Percentiles rank a stretch among this genome's conserved stretches.
Evolutionary conservation across 2,113 vertebrate genomes (phyloP).

Genomic region (western clawed frog (Xenopus tropicalis)): UCB_Xtro_10.0 CM004446.2:90491001-90491500

Average conservation of each 20-base stretch:
- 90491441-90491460: conserved; percentile 53
- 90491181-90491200: conserved; percentile 62
- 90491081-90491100: conserved; percentile 1
- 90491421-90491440: conserved; percentile 49
- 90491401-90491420: conserved; percentile 45
- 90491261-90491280: conserved; percentile 98
- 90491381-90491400: conserved; percentile 50
- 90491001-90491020: not conserved
- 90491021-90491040: not conserved
- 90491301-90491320: conserved; percentile 98
- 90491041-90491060: conserved; percentile 23
- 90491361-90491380: conserved; percentile 69
- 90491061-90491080: not conserved
- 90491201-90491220: conserved; percentile 86
- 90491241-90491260: conserved; percentile 97
- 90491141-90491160: conserved; percentile 68
- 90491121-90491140: conserved; percentile 15
- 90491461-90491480: not conserved
- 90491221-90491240: conserved; percentile 64
- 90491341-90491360: conserved; percentile 95
- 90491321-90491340: conserved; percentile 85
- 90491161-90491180: conserved; percentile 81
- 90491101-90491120: not conserved
- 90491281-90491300: conserved; percentile 94
- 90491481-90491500: not conserved